These are phyloP conservation scores for Volucella inanis DNA, from an alignment of 2,888 invertebrate species.

Conservation along the genomic window DNA sequence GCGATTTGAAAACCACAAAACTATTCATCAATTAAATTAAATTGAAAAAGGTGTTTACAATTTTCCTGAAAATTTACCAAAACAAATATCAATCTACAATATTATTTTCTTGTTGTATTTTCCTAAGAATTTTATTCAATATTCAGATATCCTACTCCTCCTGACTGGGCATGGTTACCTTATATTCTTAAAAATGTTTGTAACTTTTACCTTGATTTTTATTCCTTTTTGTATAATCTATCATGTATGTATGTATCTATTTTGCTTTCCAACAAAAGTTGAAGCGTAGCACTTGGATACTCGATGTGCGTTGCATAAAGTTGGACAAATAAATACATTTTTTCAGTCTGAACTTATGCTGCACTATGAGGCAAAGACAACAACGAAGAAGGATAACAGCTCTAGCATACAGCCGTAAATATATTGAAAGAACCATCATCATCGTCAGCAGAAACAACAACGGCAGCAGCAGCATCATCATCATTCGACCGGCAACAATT, in stretches of 20 bases:
- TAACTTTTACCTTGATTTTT: slow-evolving; percentile 59
- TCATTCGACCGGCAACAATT: slow-evolving; percentile 67
- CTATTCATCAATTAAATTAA: too few relatives aligned
- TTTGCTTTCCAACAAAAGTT: slow-evolving; percentile 28
- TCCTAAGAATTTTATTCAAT: too few relatives aligned
- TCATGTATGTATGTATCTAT: slow-evolving; percentile 23
- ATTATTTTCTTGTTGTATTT: too few relatives aligned
- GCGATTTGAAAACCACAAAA: too few relatives aligned
- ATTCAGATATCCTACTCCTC: slow-evolving; percentile 17
- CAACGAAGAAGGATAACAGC: slow-evolving; percentile 58
- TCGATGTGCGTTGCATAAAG: slow-evolving; percentile 38
- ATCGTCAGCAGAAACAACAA: slow-evolving; percentile 22
- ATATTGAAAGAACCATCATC: slow-evolving; percentile 46
- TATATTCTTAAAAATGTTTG: slow-evolving; percentile 48
- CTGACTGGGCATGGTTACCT: slow-evolving; percentile 22
- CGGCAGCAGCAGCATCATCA: slow-evolving; percentile 19
- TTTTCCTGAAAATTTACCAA: too few relatives aligned
- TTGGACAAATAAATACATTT: slow-evolving; percentile 55
- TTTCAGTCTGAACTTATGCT: slow-evolving; percentile 7
- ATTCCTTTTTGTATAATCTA: slow-evolving; percentile 21
- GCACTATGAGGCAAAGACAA: slow-evolving; percentile 7
- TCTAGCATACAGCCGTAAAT: background rate
- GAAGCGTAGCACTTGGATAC: slow-evolving; percentile 21
- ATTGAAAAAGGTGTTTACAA: too few relatives aligned
- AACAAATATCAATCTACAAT: too few relatives aligned